Base-by-base conservation (phyloP, 2,888 invertebrate genomes). In the Rosalia funebris region DNA sequence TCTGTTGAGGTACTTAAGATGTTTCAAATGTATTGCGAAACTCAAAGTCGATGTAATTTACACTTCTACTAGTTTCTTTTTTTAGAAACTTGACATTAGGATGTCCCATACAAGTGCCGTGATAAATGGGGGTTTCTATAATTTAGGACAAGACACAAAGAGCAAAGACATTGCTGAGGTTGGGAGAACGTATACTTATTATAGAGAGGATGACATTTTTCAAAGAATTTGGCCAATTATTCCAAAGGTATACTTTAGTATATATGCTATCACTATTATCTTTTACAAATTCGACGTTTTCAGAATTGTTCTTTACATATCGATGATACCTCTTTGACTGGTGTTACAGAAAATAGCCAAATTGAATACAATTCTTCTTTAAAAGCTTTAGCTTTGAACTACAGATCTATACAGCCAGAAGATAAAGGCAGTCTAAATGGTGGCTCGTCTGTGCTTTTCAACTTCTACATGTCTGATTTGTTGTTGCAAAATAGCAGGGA, bases 221-320 rank as follows among this genome's bases (percentile, higher is more conserved):
- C 84, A 86, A 34, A 86, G 89, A 77, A 81, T 92, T 62, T 86
- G 90, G 15, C 92, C 93, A 17, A 86, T 92, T 65, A 88, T 93
- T 84, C 93, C 93, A 82, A 93, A 92, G 86, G 91, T 90, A 80
- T 68, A 68, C 34, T 36, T 34, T 48, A 59, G 48, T 63, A 17
- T 25, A 25, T 25, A 5, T 25, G 7, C 3, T 25, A 25, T 7
- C 4, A 25, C 7, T 25, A 25, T 25, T 25, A 25, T 7, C 3
- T 5, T 25, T 25, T 25, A 25, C 7, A 25, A 5, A 5, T 25
- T 25, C n/a, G n/a, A n/a, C n/a, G 59, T 44, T 84, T 85, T 32
- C 81, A 90, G 89, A 91, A 88, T 80, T 89, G 91, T 77, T 88
- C 86, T 4, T 74, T 83, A 70, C 89, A 88, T 80, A 85, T 93